Percentiles rank a stretch among this genome's conserved stretches.
Conservation (phyloP, 2,888 invertebrate species). For the Cephus sareptanus region DNA sequence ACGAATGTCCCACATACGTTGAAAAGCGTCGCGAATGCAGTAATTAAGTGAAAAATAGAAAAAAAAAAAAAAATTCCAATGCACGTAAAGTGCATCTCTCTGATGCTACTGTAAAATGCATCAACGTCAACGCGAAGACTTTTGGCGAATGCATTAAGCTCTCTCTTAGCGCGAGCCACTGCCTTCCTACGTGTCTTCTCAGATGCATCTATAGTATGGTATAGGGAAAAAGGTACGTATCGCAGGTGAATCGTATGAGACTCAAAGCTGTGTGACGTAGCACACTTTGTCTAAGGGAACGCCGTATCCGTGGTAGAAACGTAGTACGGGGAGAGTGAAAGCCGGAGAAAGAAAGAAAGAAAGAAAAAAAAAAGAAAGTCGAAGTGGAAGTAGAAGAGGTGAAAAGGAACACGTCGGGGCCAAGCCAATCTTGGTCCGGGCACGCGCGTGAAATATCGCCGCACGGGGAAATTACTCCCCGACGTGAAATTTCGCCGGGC, state of each 20-base stretch:
- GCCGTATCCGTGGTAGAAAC: background rate
- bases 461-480: slow-evolving; percentile 60
- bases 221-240: background rate
- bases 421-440: slow-evolving; percentile 55
- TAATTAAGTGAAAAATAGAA: background rate
- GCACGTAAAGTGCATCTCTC: no score
- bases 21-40: background rate
- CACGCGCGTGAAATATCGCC: slow-evolving; percentile 62
- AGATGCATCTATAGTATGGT: background rate
- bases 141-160: background rate
- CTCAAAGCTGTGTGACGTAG: background rate
- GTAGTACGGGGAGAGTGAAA: background rate
- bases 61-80: background rate
- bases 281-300: background rate
- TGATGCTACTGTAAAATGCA: background rate
- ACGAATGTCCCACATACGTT: background rate
- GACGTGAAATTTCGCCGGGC: slow-evolving; percentile 53
- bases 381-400: slow-evolving; percentile 13
- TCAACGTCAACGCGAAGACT: background rate
- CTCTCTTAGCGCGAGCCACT: background rate
- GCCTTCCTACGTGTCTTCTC: background rate
- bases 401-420: slow-evolving; percentile 25
- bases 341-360: background rate
- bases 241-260: background rate
- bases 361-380: slow-evolving; percentile 6